A percentile compares a stretch with the other conserved stretches of the same genome.
Conservation (phyloP, 2,888 invertebrate species). For the Limnephilus rhombicus region DNA sequence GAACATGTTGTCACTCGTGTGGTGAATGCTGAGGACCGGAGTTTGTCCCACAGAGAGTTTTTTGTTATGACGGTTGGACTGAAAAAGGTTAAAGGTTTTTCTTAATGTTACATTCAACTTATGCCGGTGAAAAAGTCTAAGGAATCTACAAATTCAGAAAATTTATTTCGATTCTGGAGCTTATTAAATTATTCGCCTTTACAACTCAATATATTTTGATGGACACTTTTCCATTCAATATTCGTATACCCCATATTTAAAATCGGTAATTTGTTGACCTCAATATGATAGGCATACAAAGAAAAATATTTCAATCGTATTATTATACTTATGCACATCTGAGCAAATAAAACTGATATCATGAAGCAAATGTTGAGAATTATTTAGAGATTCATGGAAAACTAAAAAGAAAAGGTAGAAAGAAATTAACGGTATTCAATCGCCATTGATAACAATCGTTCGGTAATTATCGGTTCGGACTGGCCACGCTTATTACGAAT, state of each 20-base stretch:
- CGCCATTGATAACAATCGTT: background rate
- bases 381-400: background rate
- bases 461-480: too few relatives aligned
- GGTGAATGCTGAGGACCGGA: constrained; percentile 81
- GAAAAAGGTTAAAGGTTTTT: constrained; percentile 69
- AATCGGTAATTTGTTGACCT: background rate
- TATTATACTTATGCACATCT: background rate
- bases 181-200: background rate
- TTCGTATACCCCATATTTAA: background rate
- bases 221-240: background rate
- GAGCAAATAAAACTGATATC: background rate
- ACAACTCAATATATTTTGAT: background rate
- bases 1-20: constrained; percentile 80
- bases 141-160: background rate
- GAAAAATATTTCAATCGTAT: background rate
- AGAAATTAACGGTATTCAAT: background rate
- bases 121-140: background rate
- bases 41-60: constrained; percentile 82
- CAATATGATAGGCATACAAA: background rate
- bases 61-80: constrained; percentile 85
- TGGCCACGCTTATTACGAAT: too few relatives aligned
- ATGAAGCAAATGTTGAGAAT: background rate
- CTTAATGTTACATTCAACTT: background rate
- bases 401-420: background rate
- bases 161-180: background rate